phyloP scores from a whole-genome alignment of 2,797 vertebrate genomes.

The Rhadinocentrus ornatus region DNA sequence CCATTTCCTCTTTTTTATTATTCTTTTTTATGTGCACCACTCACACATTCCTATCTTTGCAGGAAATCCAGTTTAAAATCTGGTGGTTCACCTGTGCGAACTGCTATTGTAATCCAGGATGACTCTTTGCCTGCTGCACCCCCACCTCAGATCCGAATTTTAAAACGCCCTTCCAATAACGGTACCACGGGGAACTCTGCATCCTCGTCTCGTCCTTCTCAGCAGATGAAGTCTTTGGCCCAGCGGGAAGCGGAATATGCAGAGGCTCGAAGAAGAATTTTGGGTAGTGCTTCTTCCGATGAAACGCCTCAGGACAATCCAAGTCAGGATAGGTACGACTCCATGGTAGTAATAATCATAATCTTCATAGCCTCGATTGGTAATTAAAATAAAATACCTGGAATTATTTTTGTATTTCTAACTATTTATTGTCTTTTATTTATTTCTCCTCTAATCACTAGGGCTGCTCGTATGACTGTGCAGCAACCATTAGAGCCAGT shows the following conservation, averaged over 20 bases:
- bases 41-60: conserved; percentile 16
- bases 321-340: conserved; percentile 84
- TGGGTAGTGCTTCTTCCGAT: conserved; percentile 93
- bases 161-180: conserved; percentile 93
- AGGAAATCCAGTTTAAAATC: conserved; percentile 84
- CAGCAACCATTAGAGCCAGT: conserved; percentile 78
- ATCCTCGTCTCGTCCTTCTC: conserved; percentile 84
- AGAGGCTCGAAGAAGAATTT: conserved; percentile 91
- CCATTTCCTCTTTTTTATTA: background rate
- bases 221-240: conserved; percentile 92
- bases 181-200: conserved; percentile 84
- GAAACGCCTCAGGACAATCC: conserved; percentile 86
- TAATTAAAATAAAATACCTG: background rate
- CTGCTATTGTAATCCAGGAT: conserved; percentile 95
- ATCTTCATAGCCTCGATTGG: background rate
- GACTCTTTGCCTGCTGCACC: conserved; percentile 91
- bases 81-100: conserved; percentile 85
- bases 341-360: background rate
- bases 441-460: conserved; percentile 40
- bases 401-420: background rate
- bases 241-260: conserved; percentile 97
- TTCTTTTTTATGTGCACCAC: background rate
- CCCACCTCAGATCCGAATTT: conserved; percentile 93
- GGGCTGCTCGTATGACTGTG: conserved; percentile 62
- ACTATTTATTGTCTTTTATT: background rate